phyloP scores from a whole-genome alignment of 2,797 vertebrate genomes.

The Silurus lanzhouensis region DNA sequence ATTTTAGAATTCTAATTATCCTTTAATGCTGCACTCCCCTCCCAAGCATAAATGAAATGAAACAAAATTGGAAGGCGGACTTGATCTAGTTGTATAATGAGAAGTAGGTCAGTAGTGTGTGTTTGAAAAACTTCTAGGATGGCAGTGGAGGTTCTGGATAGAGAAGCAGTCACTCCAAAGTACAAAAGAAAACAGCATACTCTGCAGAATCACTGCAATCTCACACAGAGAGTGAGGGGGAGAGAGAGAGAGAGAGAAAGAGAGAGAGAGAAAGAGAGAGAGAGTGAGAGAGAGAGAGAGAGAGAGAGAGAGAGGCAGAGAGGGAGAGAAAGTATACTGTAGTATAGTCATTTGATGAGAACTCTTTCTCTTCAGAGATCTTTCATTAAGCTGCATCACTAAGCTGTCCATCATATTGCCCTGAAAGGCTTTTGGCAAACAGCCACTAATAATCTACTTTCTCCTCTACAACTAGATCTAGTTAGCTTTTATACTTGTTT shows the following conservation, averaged over 20 bases:
- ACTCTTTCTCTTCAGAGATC: neutral
- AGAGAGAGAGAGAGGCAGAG: neutral
- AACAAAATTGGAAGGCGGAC: conserved; percentile 34
- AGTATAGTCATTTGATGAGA: neutral
- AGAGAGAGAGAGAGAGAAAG: neutral
- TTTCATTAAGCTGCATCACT: conserved; percentile 13
- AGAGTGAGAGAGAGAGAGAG: neutral
- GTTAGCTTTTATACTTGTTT: conserved; percentile 6
- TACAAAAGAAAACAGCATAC: neutral
- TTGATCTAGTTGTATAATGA: conserved; percentile 40
- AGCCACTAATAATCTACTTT: conserved; percentile 39
- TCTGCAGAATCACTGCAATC: neutral
- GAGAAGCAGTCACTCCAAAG: conserved; percentile 22
- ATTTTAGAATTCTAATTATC: conserved; percentile 48
- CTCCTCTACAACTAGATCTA: conserved; percentile 24
- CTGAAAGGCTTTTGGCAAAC: conserved; percentile 2
- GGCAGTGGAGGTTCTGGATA: conserved; percentile 35
- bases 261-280: neutral
- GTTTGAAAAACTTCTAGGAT: conserved; percentile 37
- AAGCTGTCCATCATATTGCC: neutral
- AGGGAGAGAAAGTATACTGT: neutral
- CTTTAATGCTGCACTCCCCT: conserved; percentile 9
- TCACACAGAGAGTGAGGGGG: neutral
- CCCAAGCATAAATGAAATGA: conserved; percentile 26
- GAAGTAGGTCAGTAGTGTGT: conserved; percentile 49